phyloP scores from a whole-genome alignment of 2,797 vertebrate genomes.

The Squalus acanthias region DNA sequence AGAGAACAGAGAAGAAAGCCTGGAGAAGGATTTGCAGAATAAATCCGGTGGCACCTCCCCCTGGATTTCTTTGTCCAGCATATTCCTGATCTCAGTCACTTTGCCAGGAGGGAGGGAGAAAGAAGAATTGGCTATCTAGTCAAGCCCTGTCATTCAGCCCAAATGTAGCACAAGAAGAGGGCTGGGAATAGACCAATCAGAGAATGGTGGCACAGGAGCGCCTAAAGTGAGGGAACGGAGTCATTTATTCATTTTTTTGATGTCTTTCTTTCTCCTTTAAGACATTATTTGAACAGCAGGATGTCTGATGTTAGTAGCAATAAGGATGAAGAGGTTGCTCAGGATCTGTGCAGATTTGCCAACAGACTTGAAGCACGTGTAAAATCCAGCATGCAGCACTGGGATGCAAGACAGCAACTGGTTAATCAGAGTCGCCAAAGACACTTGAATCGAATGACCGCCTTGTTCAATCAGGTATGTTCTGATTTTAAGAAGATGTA shows the following conservation, averaged over 20 bases:
- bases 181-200: not conserved
- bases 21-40: not conserved
- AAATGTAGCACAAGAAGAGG: not conserved
- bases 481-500: slow-evolving; percentile 15
- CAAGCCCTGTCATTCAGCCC: not conserved
- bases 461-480: slow-evolving; percentile 51
- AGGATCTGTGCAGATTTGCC: slow-evolving; percentile 46
- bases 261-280: slow-evolving; percentile 42
- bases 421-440: slow-evolving; percentile 45
- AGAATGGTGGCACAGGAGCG: not conserved
- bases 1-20: not conserved
- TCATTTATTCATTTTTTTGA: not conserved
- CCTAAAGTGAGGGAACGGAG: not conserved
- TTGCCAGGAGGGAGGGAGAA: not conserved
- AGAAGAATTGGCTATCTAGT: not conserved
- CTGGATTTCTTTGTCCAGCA: not conserved
- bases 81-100: not conserved
- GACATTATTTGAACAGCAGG: slow-evolving; percentile 46
- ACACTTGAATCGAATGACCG: slow-evolving; percentile 46
- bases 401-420: slow-evolving; percentile 46
- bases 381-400: slow-evolving; percentile 44
- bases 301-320: slow-evolving; percentile 47
- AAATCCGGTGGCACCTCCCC: not conserved
- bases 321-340: slow-evolving; percentile 47
- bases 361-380: slow-evolving; percentile 49